These are phyloP conservation scores for Darevskia mixta DNA, from an alignment of 2,797 vertebrate genomes.

Conservation along the genomic window DNA sequence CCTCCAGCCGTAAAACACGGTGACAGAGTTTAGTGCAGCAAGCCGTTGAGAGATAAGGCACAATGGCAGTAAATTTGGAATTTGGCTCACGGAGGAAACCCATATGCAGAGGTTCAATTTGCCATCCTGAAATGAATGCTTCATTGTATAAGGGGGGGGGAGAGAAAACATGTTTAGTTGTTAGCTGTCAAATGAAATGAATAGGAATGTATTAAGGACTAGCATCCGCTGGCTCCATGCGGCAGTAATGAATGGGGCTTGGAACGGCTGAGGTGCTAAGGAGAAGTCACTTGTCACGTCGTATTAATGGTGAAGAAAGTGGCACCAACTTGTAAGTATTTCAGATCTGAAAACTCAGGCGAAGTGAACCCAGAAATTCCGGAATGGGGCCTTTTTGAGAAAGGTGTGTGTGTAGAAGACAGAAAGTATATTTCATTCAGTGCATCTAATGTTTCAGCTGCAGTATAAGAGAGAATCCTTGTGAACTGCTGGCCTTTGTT, in stretches of 20 bases:
- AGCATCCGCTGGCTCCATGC: constrained; percentile 37
- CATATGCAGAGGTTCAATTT: not conserved
- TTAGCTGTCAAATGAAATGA: constrained; percentile 21
- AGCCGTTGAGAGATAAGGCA: constrained; percentile 25
- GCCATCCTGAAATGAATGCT: constrained; percentile 1
- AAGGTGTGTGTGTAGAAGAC: not conserved
- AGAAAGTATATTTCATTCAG: not conserved
- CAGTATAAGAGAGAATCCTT: not conserved
- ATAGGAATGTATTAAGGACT: constrained; percentile 30
- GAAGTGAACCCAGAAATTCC: not conserved
- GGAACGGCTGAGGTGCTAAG: constrained; percentile 12
- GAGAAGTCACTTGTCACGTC: constrained; percentile 39
- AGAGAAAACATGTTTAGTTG: constrained; percentile 1
- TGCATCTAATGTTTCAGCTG: not conserved
- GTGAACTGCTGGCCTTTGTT: not conserved
- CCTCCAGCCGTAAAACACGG: fast-evolving
- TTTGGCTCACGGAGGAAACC: not conserved
- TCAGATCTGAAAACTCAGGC: not conserved
- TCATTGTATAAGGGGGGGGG: constrained; percentile 9
- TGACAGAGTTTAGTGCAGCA: constrained; percentile 18
- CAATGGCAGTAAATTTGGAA: constrained; percentile 19
- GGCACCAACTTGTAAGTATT: constrained; percentile 19
- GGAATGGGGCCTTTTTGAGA: not conserved
- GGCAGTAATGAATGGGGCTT: constrained; percentile 36
- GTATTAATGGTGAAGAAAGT: constrained; percentile 14